Evolutionary conservation across 2,113 vertebrate species (phyloP), one percentile per base, ranked within the genome.

Genomic region (Microtus richardsoni): DNA sequence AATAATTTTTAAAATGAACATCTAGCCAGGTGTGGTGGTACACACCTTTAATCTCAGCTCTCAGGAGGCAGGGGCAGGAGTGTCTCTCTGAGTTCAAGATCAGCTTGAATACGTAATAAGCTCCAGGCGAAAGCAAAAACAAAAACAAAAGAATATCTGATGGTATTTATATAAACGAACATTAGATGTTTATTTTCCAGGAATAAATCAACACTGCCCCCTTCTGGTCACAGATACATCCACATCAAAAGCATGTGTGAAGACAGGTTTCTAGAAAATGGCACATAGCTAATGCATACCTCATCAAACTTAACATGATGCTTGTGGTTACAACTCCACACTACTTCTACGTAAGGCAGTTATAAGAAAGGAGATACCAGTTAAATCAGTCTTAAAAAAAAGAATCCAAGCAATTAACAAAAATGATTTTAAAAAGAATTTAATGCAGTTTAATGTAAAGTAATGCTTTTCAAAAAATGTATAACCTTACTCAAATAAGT

Each of bases 181-280:
- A 68, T 54, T 12, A 49, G 49, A n/a, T 83, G 49, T 44, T 54
- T 84, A 66, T 54, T 75, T 84, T 94, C 79, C 24, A 88, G 94
- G 6, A 39, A 90, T 66, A 92, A 97, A 88, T 1, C 96, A 97
- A 98, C 97, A 97, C 95, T 98, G 98, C 98, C 98, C 98, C 98
- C 98, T 98, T 74, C 97, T 98, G 98, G 97, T 87, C 89, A 68
- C 2, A 49, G 22, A 93, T 64, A 60, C 36, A 74, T 58, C 30
- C 60, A 86, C 93, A 96, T 4, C 13, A 87, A 95, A 68, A 87
- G 47, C 21, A 71, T 30, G n/a, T 64, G 11, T 92, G 84, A 96
- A 92, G 74, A 24, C 41, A 49, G 60, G 64, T 90, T 91, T 93
- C 85, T 47, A 89, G 8, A 54, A 26, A 95, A 95, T 68, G 5